phyloP scores from a whole-genome alignment of 2,888 invertebrate genomes.

The Lissonota sp. region DNA sequence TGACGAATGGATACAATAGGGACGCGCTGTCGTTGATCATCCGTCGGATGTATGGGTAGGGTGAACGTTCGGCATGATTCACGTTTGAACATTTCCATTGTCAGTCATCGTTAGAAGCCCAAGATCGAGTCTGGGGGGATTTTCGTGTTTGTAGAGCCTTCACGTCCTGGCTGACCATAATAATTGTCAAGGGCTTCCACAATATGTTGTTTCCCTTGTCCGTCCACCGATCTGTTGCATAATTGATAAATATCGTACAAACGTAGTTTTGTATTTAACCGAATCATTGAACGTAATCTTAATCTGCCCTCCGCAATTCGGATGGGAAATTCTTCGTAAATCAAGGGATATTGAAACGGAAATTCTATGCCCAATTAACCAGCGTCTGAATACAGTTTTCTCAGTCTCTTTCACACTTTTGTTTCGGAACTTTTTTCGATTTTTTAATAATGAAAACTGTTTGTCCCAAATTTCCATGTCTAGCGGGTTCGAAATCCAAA shows the following conservation, averaged over 20 bases:
- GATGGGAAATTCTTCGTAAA: constrained; percentile 28
- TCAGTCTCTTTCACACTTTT: background rate
- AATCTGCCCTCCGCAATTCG: constrained; percentile 1
- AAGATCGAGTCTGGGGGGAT: constrained; percentile 14
- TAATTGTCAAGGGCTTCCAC: constrained; percentile 64
- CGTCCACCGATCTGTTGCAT: constrained; percentile 45
- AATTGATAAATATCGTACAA: constrained; percentile 65
- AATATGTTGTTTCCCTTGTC: constrained; percentile 13
- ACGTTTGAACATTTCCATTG: constrained; percentile 35
- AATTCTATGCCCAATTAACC: constrained; percentile 10
- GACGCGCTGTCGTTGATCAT: no score
- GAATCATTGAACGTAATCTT: constrained; percentile 22
- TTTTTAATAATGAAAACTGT: no score
- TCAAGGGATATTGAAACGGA: constrained; percentile 10
- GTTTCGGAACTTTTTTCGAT: no score
- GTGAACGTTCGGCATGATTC: constrained; percentile 12
- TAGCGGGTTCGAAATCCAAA: no score
- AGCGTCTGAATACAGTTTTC: background rate
- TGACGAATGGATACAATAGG: no score
- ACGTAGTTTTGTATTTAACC: constrained; percentile 1
- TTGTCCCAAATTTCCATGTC: no score
- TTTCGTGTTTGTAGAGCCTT: constrained; percentile 21
- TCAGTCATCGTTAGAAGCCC: constrained; percentile 53
- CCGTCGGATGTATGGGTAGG: background rate
- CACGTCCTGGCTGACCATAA: constrained; percentile 27